Percentiles rank a stretch among this genome's conserved stretches.
phyloP scores from a whole-genome alignment of 2,888 invertebrate genomes.

The Lottia scabra region DNA sequence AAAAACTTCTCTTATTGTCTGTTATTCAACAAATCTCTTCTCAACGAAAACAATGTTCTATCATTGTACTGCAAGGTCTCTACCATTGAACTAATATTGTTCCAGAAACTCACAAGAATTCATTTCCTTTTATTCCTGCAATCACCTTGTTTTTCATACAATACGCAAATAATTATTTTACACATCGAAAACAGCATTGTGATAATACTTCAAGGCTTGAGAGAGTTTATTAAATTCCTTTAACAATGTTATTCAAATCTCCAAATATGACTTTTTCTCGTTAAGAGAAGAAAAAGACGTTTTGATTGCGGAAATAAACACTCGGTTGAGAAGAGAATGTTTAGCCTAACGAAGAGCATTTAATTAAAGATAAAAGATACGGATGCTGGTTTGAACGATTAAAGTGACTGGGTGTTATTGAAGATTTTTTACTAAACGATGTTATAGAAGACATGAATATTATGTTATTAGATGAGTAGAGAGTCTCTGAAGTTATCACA shows the following conservation, averaged over 20 bases:
- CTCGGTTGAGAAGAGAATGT: background rate
- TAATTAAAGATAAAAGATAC: background rate
- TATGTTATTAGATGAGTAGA: no score
- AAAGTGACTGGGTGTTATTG: no score
- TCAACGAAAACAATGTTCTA: background rate
- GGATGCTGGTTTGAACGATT: background rate
- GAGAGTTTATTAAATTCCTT: slow-evolving; percentile 1
- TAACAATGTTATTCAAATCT: slow-evolving; percentile 4
- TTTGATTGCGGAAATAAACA: slow-evolving; percentile 3
- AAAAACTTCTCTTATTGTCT: background rate
- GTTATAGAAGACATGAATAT: no score
- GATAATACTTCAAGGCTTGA: background rate
- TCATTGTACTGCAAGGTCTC: background rate
- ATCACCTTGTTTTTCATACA: slow-evolving; percentile 6
- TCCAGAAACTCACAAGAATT: background rate
- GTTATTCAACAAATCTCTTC: background rate
- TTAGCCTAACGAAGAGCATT: slow-evolving; percentile 6
- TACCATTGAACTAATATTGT: background rate
- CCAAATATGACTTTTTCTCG: slow-evolving; percentile 2
- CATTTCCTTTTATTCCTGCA: background rate
- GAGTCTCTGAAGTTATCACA: no score
- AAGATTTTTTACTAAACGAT: no score
- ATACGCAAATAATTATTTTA: background rate
- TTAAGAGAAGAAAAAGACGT: background rate
- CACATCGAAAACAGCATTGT: background rate